phyloP scores from a whole-genome alignment of 1,140 invertebrate genomes.

The Coboldia fuscipes region DNA sequence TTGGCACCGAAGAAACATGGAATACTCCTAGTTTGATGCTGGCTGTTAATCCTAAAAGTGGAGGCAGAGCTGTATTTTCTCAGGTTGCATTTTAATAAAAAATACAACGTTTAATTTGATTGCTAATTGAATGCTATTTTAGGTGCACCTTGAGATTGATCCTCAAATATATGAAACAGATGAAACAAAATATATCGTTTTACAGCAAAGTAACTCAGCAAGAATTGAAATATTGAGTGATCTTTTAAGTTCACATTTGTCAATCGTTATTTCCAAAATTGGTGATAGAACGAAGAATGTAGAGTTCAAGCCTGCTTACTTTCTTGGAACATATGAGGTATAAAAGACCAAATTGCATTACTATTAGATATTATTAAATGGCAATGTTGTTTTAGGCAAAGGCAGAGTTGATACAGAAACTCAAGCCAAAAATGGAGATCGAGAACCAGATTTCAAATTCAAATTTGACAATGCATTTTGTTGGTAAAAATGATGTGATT shows the following conservation, averaged over 20 bases:
- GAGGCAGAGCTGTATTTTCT: slow-evolving; percentile 58
- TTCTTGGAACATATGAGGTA: slow-evolving; percentile 58
- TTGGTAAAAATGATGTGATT: slow-evolving; percentile 24
- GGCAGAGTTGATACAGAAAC: slow-evolving; percentile 30
- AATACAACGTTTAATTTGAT: slow-evolving; percentile 11
- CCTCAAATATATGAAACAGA: slow-evolving; percentile 37
- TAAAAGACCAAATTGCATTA: slow-evolving; percentile 5
- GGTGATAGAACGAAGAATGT: background rate
- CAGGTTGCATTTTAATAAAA: too few relatives aligned
- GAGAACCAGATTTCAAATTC: slow-evolving; percentile 30
- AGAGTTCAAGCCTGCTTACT: slow-evolving; percentile 43
- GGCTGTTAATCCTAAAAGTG: slow-evolving; percentile 34
- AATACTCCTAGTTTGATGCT: slow-evolving; percentile 59
- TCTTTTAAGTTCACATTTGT: slow-evolving; percentile 43
- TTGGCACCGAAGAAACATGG: slow-evolving; percentile 67
- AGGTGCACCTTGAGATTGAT: slow-evolving; percentile 42
- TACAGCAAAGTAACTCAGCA: slow-evolving; percentile 37
- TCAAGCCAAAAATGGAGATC: slow-evolving; percentile 25
- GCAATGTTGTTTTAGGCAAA: slow-evolving; percentile 26
- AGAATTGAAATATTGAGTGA: slow-evolving; percentile 58
- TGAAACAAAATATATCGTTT: slow-evolving; percentile 33
- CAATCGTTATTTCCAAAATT: slow-evolving; percentile 36
- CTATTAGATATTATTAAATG: background rate
- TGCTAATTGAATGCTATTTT: too few relatives aligned
- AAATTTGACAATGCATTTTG: slow-evolving; percentile 39